These are phyloP conservation scores for Osmerus eperlanus DNA, from an alignment of 2,113 vertebrate species.

Conservation along the genomic window DNA sequence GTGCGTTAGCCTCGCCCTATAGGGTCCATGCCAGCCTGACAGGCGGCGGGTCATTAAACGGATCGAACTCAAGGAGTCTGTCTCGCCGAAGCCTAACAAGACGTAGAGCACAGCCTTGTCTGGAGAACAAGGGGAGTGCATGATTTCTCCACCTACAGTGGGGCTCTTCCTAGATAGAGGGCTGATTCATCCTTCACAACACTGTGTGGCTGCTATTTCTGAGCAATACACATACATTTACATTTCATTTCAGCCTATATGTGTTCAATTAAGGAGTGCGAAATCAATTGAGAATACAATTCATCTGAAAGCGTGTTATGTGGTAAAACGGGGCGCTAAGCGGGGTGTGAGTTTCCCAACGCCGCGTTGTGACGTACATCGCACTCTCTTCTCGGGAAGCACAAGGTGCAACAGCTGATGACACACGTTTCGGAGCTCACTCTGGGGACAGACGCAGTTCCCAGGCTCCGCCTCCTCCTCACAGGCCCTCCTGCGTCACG, in stretches of 20 bases:
- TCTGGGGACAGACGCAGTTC: too few relatives aligned
- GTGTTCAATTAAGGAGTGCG: not conserved
- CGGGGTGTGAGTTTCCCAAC: too few relatives aligned
- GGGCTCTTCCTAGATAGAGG: too few relatives aligned
- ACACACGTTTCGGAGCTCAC: too few relatives aligned
- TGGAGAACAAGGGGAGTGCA: too few relatives aligned
- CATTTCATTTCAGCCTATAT: not conserved
- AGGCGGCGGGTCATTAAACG: slow-evolving; percentile 23
- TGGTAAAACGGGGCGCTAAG: too few relatives aligned
- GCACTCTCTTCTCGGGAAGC: too few relatives aligned
- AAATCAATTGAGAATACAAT: slow-evolving; percentile 27
- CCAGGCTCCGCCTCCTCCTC: too few relatives aligned
- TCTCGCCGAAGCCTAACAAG: not conserved
- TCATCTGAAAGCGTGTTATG: not conserved
- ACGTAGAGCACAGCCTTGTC: too few relatives aligned
- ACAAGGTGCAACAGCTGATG: too few relatives aligned
- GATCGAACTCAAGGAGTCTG: not conserved
- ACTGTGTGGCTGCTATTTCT: not conserved
- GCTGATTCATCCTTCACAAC: not conserved
- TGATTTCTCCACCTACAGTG: not conserved
- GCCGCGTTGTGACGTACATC: too few relatives aligned
- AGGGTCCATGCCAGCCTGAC: slow-evolving; percentile 21
- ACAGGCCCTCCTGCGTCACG: too few relatives aligned
- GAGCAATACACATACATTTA: not conserved
- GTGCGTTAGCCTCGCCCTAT: not conserved